Percentiles rank a stretch among this genome's conserved stretches.
These are phyloP conservation scores for Protonemura montana DNA, from an alignment of 2,888 invertebrate species.

Conservation along the genomic window DNA sequence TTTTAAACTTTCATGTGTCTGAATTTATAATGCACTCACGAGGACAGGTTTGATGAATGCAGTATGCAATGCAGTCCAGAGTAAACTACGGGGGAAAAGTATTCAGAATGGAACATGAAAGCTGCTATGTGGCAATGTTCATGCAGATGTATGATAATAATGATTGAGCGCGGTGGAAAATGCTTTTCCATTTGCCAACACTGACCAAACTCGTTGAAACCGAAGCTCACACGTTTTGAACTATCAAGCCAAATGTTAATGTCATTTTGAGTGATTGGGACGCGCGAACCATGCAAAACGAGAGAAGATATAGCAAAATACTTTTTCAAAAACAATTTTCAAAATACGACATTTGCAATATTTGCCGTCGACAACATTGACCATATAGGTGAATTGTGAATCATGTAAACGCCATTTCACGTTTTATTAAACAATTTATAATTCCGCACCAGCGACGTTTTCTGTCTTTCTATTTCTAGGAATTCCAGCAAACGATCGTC, in stretches of 20 bases:
- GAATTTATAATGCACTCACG: background rate
- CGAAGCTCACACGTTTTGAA: no score
- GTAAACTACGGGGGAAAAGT: background rate
- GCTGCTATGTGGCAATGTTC: background rate
- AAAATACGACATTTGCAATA: no score
- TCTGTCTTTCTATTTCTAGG: background rate
- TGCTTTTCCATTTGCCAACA: background rate
- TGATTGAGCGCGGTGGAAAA: background rate
- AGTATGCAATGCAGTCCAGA: background rate
- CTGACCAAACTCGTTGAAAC: no score
- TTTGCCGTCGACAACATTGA: no score
- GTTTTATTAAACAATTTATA: background rate
- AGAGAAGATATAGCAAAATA: no score
- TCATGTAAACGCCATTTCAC: background rate
- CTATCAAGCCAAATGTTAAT: no score
- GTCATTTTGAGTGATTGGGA: no score
- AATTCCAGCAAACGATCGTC: background rate
- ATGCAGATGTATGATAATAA: background rate
- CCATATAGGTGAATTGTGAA: no score
- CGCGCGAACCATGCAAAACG: no score
- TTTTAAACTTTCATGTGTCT: background rate
- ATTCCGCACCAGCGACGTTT: background rate
- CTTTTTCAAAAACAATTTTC: no score
- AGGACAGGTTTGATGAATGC: background rate
- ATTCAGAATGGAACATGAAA: background rate